phyloP scores from a whole-genome alignment of 2,113 vertebrate species.

The Euleptes europaea region DNA sequence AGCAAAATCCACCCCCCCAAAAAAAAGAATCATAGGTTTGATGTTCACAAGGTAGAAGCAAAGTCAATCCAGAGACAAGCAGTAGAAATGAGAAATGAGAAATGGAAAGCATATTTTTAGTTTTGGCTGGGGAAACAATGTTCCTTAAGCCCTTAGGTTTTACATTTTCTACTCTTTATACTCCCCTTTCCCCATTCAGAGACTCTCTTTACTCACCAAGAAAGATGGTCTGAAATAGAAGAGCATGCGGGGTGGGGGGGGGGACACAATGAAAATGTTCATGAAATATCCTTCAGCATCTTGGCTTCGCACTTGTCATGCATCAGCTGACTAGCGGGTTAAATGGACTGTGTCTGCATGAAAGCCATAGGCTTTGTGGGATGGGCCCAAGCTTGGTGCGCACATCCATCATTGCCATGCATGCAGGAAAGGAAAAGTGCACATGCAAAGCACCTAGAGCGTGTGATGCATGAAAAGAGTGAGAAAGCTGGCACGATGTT shows the following conservation, averaged over 20 bases:
- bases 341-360: slow-evolving; percentile 12
- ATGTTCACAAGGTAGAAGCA: too few relatives aligned
- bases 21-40: too few relatives aligned
- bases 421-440: neutral
- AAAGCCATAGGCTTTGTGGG: slow-evolving; percentile 27
- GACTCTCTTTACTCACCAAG: neutral
- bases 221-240: neutral
- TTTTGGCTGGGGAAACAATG: too few relatives aligned
- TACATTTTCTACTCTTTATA: neutral
- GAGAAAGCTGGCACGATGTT: neutral
- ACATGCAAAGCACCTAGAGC: neutral
- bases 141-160: too few relatives aligned
- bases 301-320: neutral
- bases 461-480: neutral
- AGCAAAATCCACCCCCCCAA: too few relatives aligned
- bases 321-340: neutral
- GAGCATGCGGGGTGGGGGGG: too few relatives aligned
- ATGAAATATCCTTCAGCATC: neutral
- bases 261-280: too few relatives aligned
- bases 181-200: neutral
- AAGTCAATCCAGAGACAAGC: too few relatives aligned
- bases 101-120: too few relatives aligned
- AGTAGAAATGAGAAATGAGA: too few relatives aligned
- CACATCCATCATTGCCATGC: slow-evolving; percentile 1
- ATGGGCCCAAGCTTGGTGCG: neutral